Conservation (phyloP, 2,113 vertebrate species). For the Osmerus eperlanus region DNA sequence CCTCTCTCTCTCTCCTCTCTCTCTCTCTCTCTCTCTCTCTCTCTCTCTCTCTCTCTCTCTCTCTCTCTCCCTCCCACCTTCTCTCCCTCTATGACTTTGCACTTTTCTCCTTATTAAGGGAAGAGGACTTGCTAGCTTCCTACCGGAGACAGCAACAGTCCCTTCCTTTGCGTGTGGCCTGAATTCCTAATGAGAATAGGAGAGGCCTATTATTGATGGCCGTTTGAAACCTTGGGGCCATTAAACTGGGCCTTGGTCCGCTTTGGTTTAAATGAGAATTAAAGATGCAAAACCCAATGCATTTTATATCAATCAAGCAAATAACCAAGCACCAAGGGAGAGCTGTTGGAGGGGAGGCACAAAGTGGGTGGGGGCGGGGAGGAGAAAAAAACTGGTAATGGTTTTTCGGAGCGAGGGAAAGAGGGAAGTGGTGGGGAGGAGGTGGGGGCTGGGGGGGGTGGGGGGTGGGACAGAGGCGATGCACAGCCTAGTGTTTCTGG, state of each 20-base stretch:
- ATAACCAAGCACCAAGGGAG: constrained; percentile 21
- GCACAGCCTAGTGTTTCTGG: neutral
- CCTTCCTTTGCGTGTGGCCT: constrained; percentile 40
- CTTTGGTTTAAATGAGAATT: constrained; percentile 64
- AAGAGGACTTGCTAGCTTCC: constrained; percentile 34
- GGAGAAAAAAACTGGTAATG: too few species aligned
- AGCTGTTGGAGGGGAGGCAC: neutral
- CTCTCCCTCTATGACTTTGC: constrained; percentile 55
- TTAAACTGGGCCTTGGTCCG: constrained; percentile 35
- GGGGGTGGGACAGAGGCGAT: neutral
- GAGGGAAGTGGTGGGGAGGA: neutral
- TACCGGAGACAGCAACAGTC: constrained; percentile 38
- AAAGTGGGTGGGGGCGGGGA: too few species aligned
- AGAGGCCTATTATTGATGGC: constrained; percentile 53
- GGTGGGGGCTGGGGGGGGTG: neutral
- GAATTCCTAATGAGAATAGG: constrained; percentile 63
- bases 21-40: neutral
- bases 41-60: neutral
- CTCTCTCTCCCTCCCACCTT: constrained; percentile 1
- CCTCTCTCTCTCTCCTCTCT: neutral
- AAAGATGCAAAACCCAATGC: constrained; percentile 64
- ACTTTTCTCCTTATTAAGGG: constrained; percentile 63
- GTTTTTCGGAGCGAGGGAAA: neutral
- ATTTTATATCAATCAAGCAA: constrained; percentile 64
- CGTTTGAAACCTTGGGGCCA: constrained; percentile 54